Evolutionary conservation across 2,797 vertebrate species (phyloP), one percentile per base, ranked within the genome.

Genomic region (Phoebastria nigripes): DNA sequence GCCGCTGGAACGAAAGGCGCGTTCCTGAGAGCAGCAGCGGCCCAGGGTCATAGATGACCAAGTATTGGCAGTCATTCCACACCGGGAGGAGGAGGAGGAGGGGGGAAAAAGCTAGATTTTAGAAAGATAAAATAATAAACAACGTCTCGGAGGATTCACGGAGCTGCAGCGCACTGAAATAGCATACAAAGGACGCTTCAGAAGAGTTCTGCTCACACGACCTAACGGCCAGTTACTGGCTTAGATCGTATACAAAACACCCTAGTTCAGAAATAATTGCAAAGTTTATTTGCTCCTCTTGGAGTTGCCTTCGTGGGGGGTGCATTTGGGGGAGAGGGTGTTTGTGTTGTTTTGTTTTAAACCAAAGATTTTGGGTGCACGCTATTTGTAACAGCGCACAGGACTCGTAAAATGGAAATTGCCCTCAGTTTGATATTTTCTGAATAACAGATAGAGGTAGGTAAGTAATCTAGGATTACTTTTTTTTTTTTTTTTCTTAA

Each of bases 1-100:
- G 17, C 90, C 17, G 7, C 86, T 55, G 94, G 71, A 93, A 82
- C n/a, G 0, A 29, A 25, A 29, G 12, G 1, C 5, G 0, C 95
- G 66, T 96, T 97, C 96, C 90, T 3, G 31, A 70, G 66, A 21
- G 59, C 87, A 3, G 91, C 85, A 2, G 82, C 93, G 62, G 78
- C 90, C 25, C 69, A 8, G 62, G 95, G 87, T 71, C 92, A 95
- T 41, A 21, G 93, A 85, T 18, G 55, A 89, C 69, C 33, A 2
- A 19, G 44, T 0, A 0, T 2, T 89, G 91, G 96, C 90, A 61
- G 74, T 19, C 74, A 1, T 33, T 80, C 90, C 44, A 5, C 65
- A 10, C 21, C 21, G 46, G 9, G 51, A 62, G 47, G 29, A 35
- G 28, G 52, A 59, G 47, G 29, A n/a, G 28, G 52, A 58, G 65